phyloP scores from a whole-genome alignment of 2,888 invertebrate genomes.

The Morpho deidamia region DNA sequence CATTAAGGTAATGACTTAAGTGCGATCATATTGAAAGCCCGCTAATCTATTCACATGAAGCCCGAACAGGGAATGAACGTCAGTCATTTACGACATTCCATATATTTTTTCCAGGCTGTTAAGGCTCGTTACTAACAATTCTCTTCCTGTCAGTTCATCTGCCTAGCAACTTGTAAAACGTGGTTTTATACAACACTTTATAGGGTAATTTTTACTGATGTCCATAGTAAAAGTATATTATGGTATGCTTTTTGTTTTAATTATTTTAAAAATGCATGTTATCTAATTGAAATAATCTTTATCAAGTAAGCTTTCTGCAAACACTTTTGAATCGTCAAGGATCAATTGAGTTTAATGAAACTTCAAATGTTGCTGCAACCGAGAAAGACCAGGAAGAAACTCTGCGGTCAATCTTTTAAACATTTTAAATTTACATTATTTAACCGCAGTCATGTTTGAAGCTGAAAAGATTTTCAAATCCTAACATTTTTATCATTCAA shows the following conservation, averaged over 20 bases:
- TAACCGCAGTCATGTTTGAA: no score
- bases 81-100: constrained; percentile 20
- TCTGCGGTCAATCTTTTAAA: no score
- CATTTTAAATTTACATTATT: no score
- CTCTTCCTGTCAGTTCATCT: constrained; percentile 18
- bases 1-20: neutral
- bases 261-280: no score
- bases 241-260: neutral
- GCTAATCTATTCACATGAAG: constrained; percentile 17
- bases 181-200: constrained; percentile 13
- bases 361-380: no score
- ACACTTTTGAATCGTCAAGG: no score
- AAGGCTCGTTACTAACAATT: constrained; percentile 18
- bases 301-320: no score
- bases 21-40: neutral
- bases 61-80: constrained; percentile 12
- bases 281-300: no score
- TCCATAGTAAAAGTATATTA: constrained; percentile 6
- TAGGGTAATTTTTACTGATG: constrained; percentile 1
- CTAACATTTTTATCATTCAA: no score
- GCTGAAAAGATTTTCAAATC: no score
- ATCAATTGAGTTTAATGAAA: no score
- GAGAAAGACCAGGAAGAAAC: no score
- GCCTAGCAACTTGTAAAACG: neutral
- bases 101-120: constrained; percentile 15